Evolutionary conservation across 2,888 invertebrate species (phyloP).

Genomic region (Platycheirus rosarum): DNA sequence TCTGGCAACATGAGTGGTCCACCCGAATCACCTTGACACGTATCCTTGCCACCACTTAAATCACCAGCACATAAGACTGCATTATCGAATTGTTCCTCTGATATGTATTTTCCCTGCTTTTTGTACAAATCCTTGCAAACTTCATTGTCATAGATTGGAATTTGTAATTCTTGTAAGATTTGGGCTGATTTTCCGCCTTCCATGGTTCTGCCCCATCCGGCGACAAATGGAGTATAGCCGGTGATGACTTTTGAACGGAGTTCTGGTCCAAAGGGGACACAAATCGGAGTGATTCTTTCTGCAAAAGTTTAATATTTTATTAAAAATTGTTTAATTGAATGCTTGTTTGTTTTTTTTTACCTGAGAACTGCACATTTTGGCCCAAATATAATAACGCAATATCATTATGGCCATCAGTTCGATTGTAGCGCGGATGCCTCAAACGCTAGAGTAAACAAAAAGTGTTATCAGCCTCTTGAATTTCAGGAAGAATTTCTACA

Average conservation of each 20-base stretch:
- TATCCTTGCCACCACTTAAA: constrained; percentile 80
- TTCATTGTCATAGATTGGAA: constrained; percentile 87
- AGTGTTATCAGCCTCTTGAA: neutral
- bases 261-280: constrained; percentile 87
- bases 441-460: constrained; percentile 75
- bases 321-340: neutral
- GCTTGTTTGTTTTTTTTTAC: constrained; percentile 82
- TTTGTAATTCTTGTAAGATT: constrained; percentile 86
- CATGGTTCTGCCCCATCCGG: constrained; percentile 85
- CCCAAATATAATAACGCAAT: constrained; percentile 89
- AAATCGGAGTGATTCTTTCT: constrained; percentile 89
- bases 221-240: constrained; percentile 86
- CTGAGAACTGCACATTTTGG: constrained; percentile 84
- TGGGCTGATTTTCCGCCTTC: constrained; percentile 86
- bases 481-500: constrained; percentile 62
- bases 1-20: constrained; percentile 82
- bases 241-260: constrained; percentile 85
- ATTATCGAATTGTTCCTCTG: constrained; percentile 79
- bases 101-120: constrained; percentile 76
- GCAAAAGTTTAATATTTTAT: constrained; percentile 80
- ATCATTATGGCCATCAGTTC: constrained; percentile 86
- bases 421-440: constrained; percentile 78
- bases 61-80: constrained; percentile 81
- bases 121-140: constrained; percentile 84
- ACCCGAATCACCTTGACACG: constrained; percentile 82